phyloP scores from a whole-genome alignment of 2,797 vertebrate genomes.

The Lagocephalus sceleratus region DNA sequence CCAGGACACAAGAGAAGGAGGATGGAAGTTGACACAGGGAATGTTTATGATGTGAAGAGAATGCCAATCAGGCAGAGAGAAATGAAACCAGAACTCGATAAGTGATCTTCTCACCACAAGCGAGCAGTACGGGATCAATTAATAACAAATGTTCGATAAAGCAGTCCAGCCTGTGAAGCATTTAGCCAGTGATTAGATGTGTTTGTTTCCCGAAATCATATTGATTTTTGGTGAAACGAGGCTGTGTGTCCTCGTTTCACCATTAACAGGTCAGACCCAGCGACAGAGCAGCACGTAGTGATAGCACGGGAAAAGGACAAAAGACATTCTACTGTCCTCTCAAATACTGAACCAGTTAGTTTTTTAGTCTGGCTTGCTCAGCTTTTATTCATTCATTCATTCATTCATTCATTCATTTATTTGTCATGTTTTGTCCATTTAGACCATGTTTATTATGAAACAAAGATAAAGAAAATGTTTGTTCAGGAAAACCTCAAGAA shows the following conservation, averaged over 20 bases:
- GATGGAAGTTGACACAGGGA: too few species aligned
- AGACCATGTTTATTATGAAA: constrained; percentile 1
- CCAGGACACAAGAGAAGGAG: too few species aligned
- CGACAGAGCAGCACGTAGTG: too few species aligned
- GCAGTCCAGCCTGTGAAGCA: not conserved
- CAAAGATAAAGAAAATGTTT: constrained; percentile 16
- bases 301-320: not conserved
- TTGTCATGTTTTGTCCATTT: too few species aligned
- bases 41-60: too few species aligned
- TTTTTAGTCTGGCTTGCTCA: constrained; percentile 16
- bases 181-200: constrained; percentile 1
- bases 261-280: not conserved
- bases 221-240: not conserved
- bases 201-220: not conserved
- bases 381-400: constrained; percentile 2
- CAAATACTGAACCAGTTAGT: constrained; percentile 4
- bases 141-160: not conserved
- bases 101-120: not conserved
- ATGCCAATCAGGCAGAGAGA: too few species aligned
- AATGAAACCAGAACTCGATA: too few species aligned
- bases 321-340: not conserved
- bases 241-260: not conserved
- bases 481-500: constrained; percentile 9
- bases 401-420: too few species aligned
- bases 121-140: not conserved